Evolutionary conservation across 1,140 invertebrate genomes (phyloP).

Genomic region (Diuraphis noxia): DNA sequence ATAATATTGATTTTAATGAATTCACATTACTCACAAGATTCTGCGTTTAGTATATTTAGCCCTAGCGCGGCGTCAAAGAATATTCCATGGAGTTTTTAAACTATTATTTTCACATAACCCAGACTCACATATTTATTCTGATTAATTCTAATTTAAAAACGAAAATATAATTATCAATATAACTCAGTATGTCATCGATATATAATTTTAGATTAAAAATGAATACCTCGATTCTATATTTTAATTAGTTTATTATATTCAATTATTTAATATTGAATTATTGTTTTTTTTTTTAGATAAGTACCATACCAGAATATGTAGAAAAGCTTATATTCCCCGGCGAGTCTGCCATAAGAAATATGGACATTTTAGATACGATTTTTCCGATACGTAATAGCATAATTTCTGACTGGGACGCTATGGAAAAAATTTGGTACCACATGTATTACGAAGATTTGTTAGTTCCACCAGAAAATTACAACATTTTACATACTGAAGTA

Average conservation of each 20-base stretch:
- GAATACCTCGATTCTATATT: neutral
- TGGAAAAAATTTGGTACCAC: constrained; percentile 97
- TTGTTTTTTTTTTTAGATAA: neutral
- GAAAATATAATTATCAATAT: neutral
- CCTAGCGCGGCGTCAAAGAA: neutral
- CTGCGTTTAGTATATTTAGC: neutral
- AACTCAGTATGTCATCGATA: neutral
- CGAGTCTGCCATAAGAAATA: neutral
- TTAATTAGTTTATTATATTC: neutral
- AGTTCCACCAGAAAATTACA: constrained; percentile 91
- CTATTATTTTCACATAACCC: neutral
- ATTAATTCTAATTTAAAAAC: neutral
- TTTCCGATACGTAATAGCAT: constrained; percentile 94
- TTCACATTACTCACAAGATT: neutral
- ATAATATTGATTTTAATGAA: neutral
- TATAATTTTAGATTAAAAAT: neutral
- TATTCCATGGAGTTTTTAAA: neutral
- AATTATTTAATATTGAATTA: neutral
- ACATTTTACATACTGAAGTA: constrained; percentile 87
- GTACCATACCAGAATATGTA: neutral
- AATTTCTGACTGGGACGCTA: constrained; percentile 96
- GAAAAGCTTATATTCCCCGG: neutral
- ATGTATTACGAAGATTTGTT: constrained; percentile 93
- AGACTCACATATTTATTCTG: neutral
- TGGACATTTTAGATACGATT: constrained; percentile 76